Evolutionary conservation across 2,888 invertebrate species (phyloP), one percentile per base, ranked within the genome.

Genomic region (Monopis laevigella): DNA sequence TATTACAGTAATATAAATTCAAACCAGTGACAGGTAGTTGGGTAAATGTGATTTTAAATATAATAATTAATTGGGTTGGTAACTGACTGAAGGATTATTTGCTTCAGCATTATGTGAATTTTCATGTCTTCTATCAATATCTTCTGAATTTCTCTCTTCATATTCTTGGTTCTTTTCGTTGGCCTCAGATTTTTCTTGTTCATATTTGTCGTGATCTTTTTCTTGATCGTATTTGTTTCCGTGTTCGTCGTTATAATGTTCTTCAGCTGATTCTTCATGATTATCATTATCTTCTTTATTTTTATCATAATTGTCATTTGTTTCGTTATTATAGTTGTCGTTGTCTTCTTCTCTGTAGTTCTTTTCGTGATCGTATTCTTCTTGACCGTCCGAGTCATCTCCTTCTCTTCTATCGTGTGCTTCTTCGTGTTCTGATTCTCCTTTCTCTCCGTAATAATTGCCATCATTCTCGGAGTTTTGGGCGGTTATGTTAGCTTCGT

Each of bases 401-500:
- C 38, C 16, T 16, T 44, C 38, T 4, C 50, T 50, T 40, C 55
- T 48, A 3, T 51, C 45, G 16, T 55, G 50, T 11, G 51, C 46
- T 14, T 53, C 47, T 1, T 50, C 50, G 26, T 54, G 47, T 13
- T 52, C 53, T 4, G 45, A 47, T 19, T 52, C 45, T 3, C 46
- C 55, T 17, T 47, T 47, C 3, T 48, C 46, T 10, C 48, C 42
- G 10, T 47, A 39, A 5, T 54, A 52, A 51, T 3, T 50, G 51
- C 30, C 54, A 47, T 58, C 58, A 56, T 46, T 59, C 57, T 51
- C 48, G 18, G 45, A 46, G 26, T 59, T 59, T 1, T 57, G 34
- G 14, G 29, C 12, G 50, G 2, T 55, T 45, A 35, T 19, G 18
- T 24, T 39, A 10, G 53, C 43, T 29, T 48, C 44, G 6, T 52